phyloP scores from a whole-genome alignment of 2,113 vertebrate species.

The Elephantulus edwardii region DNA sequence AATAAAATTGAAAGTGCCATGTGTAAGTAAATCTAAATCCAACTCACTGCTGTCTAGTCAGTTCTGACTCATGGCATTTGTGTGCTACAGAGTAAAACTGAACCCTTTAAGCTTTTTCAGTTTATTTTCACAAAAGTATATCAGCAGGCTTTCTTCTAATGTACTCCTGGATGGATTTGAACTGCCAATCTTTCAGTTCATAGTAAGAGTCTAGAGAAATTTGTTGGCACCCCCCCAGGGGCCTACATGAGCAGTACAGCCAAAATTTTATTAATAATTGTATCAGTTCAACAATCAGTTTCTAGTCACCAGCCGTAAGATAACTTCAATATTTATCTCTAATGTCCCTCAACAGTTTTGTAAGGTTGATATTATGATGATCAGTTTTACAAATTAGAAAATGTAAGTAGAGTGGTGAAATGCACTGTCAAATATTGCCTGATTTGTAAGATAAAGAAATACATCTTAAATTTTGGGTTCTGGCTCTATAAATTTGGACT shows the following conservation, averaged over 20 bases:
- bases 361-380: background rate
- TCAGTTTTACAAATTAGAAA: conserved; percentile 12
- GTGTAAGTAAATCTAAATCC: background rate
- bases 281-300: background rate
- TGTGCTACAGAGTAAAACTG: background rate
- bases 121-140: too few relatives aligned
- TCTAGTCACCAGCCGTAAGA: background rate
- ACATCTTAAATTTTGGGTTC: too few relatives aligned
- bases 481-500: too few relatives aligned
- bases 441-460: too few relatives aligned
- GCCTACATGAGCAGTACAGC: background rate
- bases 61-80: background rate
- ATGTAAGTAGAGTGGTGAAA: background rate
- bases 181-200: background rate
- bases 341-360: background rate
- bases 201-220: background rate
- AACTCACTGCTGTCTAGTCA: background rate
- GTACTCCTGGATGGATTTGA: background rate
- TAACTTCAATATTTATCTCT: background rate
- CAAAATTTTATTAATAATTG: background rate
- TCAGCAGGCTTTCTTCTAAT: background rate
- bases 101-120: background rate
- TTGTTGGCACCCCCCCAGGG: background rate
- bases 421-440: background rate
- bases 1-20: background rate